Conservation (phyloP, 2,888 invertebrate species). For the Amphipyra tragopoginis region DNA sequence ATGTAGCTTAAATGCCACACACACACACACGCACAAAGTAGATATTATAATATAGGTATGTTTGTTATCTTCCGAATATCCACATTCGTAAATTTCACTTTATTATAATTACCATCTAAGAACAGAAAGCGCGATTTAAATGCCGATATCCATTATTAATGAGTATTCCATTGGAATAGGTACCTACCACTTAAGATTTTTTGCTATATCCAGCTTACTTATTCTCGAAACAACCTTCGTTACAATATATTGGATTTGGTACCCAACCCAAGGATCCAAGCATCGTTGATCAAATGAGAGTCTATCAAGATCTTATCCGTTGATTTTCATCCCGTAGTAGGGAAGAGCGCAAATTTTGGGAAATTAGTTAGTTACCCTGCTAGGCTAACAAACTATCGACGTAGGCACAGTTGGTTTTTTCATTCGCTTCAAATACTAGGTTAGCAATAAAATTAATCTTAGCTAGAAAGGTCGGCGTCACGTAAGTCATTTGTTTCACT, state of each 20-base stretch:
- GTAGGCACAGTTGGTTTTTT: not conserved
- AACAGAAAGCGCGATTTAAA: slow-evolving; percentile 36
- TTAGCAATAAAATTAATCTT: slow-evolving; percentile 48
- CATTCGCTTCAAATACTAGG: slow-evolving; percentile 6
- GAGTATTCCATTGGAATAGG: slow-evolving; percentile 3
- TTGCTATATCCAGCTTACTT: slow-evolving; percentile 29
- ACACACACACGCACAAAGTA: too few species aligned
- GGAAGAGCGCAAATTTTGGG: slow-evolving; percentile 16
- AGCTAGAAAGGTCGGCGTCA: slow-evolving; percentile 43
- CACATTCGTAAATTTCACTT: not conserved
- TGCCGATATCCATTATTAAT: slow-evolving; percentile 36
- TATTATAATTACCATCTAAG: slow-evolving; percentile 7
- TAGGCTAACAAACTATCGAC: slow-evolving; percentile 38
- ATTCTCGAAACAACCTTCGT: slow-evolving; percentile 40
- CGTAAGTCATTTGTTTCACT: slow-evolving; percentile 56
- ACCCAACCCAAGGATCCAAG: slow-evolving; percentile 41
- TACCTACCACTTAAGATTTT: slow-evolving; percentile 15
- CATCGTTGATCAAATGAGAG: slow-evolving; percentile 54
- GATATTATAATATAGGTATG: too few species aligned
- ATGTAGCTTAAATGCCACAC: too few species aligned
- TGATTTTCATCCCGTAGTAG: slow-evolving; percentile 34
- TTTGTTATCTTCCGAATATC: too few species aligned
- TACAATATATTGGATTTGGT: slow-evolving; percentile 46
- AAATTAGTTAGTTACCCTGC: slow-evolving; percentile 42
- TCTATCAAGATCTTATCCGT: slow-evolving; percentile 52